Evolutionary conservation across 2,797 vertebrate genomes (phyloP), one percentile per base, ranked within the genome.

Genomic region (Chaenodraco wilsoni): DNA sequence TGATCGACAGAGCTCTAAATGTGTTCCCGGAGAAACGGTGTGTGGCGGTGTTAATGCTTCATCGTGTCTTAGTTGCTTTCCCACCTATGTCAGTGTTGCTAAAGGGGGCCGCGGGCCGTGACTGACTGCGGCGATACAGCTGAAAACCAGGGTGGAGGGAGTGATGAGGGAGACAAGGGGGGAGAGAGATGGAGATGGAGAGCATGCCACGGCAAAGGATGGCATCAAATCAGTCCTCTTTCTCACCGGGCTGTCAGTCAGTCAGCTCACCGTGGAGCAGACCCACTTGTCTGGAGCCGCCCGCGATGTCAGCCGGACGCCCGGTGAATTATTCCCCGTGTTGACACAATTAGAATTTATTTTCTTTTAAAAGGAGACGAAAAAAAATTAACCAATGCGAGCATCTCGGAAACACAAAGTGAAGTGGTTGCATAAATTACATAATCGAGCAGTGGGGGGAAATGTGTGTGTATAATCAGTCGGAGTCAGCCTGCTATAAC

Each of bases 241-340:
- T 84, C 8, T 87, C 86, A 90, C 74, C 89, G 76, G 82, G 76
- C 90, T 90, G 90, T 92, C 90, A 87, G 84, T 90, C 89, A 75
- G 67, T 86, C 79, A 50, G 78, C 82, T 82, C 74, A 60, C 74
- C 68, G 74, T 74, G 77, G 72, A 89, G 77, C 55, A 75, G 85
- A 89, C 80, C 88, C 91, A 88, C 91, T 92, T 85, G 59, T 87
- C 89, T 93, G 93, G 76, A 91, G 91, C 92, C 83, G 71, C 85
- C 33, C 49, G 84, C 56, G 73, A 81, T 84, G 85, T 85, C 85
- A 86, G 83, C 63, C 74, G 63, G 65, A 84, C 81, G 45, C 77
- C 58, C 58, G 50, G 57, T 57, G 78, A 86, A 84, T 86, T 72
- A 76, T 83, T 84, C 65, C 69, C 68, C 72, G 27, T 64, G 76